Evolutionary conservation across 2,113 vertebrate genomes (phyloP), one percentile per base, ranked within the genome.

Genomic region (Erythrolamprus reginae): DNA sequence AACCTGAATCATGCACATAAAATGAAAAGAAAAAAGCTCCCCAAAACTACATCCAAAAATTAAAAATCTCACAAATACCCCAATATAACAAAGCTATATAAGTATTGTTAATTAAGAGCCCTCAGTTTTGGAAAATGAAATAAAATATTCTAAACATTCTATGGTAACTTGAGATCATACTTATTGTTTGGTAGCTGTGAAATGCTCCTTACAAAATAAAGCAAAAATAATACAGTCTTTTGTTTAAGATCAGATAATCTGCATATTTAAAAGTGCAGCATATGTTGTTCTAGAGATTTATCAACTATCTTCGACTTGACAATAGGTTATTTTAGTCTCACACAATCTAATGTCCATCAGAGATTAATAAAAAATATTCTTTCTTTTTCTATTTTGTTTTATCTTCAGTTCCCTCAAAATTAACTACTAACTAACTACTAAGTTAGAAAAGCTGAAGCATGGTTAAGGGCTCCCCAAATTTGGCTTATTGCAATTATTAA

Each of bases 91-190:
- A 89, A 88, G 28, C 58, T 42, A 23, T 45, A 56, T 45, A 50
- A 24, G 33, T 84, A 9, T 28, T 90, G 33, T 77, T 90, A 10
- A 58, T 89, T 90, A 21, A 89, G 38, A 28, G 10, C 28, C 61
- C 5, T 55, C n/a, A 24, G 58, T 0, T 91, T 93, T 90, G 86
- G 15, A 45, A 51, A 28, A 50, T 2, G n/a, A 19, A 19, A 89
- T 94, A 61, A 61, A n/a, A 90, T 5, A 89, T 94, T 77, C 33
- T 21, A 77, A 77, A 92, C 58, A 89, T 77, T 89, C 26, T 91
- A 92, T 53, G 84, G 45, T 90, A 50, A 47, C 83, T 89, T 21
- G 88, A 88, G 21, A 84, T 82, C 1, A 0, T 88, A 93, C 94
- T 85, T 94, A 77, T 28, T 92, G 47, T 26, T 94, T 94, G 65